phyloP scores from a whole-genome alignment of 2,888 invertebrate genomes.

The Drosophila tanythrix region DNA sequence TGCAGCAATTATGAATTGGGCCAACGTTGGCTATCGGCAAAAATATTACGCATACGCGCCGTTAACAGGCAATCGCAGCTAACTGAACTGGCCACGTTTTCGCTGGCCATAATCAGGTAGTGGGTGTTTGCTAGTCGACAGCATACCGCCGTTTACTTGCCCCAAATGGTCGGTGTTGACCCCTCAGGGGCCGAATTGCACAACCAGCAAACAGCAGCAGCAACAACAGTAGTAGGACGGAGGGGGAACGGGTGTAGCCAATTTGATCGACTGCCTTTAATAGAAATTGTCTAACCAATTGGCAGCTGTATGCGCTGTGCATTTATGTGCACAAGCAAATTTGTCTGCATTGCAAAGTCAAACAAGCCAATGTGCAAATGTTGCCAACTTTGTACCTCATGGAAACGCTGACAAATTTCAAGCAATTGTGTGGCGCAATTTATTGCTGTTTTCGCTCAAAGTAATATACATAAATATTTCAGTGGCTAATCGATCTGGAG shows the following conservation, averaged over 20 bases:
- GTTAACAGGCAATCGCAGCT: conserved; percentile 16
- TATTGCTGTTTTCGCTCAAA: conserved; percentile 7
- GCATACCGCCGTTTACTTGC: conserved; percentile 37
- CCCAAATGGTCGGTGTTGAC: conserved; percentile 68
- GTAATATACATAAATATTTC: conserved; percentile 6
- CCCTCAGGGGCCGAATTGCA: conserved; percentile 59
- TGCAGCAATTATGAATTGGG: conserved; percentile 45
- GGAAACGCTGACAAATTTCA: conserved; percentile 31
- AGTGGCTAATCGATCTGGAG: neutral
- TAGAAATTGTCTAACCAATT: conserved; percentile 61
- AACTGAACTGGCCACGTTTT: conserved; percentile 3
- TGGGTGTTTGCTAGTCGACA: conserved; percentile 41
- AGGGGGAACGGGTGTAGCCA: conserved; percentile 8
- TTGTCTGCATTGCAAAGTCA: conserved; percentile 69
- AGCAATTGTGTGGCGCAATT: conserved; percentile 16
- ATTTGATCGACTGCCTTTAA: conserved; percentile 66
- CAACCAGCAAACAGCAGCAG: conserved; percentile 39
- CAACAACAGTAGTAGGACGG: conserved; percentile 14
- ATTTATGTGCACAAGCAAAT: conserved; percentile 59
- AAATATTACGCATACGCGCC: conserved; percentile 48
- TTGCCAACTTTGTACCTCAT: conserved; percentile 43
- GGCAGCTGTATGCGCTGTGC: conserved; percentile 48
- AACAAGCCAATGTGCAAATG: conserved; percentile 65
- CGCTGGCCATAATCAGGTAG: conserved; percentile 34
- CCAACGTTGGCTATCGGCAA: conserved; percentile 13